These are phyloP conservation scores for Hippocampus abdominalis DNA, from an alignment of 2,113 vertebrate genomes.

Conservation along the genomic window DNA sequence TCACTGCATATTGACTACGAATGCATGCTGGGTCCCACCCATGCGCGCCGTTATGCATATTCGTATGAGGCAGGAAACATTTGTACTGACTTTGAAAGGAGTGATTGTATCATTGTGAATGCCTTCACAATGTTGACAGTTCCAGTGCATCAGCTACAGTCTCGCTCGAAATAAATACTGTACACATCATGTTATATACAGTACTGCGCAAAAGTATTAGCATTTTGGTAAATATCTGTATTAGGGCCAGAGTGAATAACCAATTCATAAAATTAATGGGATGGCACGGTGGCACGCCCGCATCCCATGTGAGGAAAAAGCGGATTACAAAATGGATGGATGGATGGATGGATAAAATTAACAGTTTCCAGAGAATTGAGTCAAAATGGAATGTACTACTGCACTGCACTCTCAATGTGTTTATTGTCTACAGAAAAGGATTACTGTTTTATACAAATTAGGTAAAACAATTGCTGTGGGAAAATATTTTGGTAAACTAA, in stretches of 20 bases:
- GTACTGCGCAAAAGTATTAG: neutral
- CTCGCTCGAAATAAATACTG: neutral
- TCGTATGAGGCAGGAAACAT: neutral
- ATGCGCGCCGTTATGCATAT: neutral
- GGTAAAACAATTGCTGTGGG: too few relatives aligned
- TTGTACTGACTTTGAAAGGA: constrained; percentile 1
- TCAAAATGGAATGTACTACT: neutral
- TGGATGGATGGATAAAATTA: neutral
- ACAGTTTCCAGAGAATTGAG: neutral
- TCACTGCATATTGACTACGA: constrained; percentile 10
- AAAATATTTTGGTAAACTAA: too few relatives aligned
- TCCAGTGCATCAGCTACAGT: neutral
- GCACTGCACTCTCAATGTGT: too few relatives aligned
- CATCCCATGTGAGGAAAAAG: too few relatives aligned
- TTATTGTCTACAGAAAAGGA: neutral
- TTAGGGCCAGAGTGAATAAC: neutral
- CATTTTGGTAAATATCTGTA: neutral
- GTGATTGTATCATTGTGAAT: neutral
- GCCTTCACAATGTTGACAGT: neutral
- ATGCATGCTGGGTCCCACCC: neutral
- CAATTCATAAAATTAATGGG: too few relatives aligned
- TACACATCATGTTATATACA: neutral
- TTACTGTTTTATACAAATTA: too few relatives aligned
- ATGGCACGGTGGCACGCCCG: too few relatives aligned
- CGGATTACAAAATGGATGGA: neutral